phyloP scores from a whole-genome alignment of 53 echinoderm and acorn worm genomes.

The Holothuria scabra region DNA sequence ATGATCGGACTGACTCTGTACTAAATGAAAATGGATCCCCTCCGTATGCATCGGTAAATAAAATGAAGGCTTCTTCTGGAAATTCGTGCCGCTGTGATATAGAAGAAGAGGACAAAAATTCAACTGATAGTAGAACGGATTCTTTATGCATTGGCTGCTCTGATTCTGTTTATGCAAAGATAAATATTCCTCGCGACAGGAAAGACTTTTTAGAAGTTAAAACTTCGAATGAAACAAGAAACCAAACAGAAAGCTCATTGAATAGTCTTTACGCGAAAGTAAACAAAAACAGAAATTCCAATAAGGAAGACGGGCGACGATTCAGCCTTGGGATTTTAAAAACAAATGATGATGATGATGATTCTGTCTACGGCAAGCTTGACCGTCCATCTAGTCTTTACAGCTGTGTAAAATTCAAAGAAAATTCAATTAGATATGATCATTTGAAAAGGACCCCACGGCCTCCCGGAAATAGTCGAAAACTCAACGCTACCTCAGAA shows the following conservation, averaged over 20 bases:
- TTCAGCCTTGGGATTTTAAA: neutral
- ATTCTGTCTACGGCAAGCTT: neutral
- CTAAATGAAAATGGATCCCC: neutral
- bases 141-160: neutral
- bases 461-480: conserved; percentile 1
- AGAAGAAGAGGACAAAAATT: neutral
- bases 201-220: neutral
- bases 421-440: conserved; percentile 4
- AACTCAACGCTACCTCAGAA: neutral
- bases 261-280: conserved; percentile 14
- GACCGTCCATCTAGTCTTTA: conserved; percentile 14
- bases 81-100: neutral
- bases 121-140: neutral
- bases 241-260: neutral
- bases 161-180: conserved; percentile 15
- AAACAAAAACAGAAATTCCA: conserved; percentile 13
- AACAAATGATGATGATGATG: neutral
- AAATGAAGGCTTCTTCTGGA: neutral
- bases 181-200: neutral
- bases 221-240: neutral
- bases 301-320: neutral
- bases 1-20: neutral
- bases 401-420: neutral
- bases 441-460: neutral
- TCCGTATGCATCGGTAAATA: neutral